Conservation (phyloP, 2,113 vertebrate species). For the Apteryx owenii region DNA sequence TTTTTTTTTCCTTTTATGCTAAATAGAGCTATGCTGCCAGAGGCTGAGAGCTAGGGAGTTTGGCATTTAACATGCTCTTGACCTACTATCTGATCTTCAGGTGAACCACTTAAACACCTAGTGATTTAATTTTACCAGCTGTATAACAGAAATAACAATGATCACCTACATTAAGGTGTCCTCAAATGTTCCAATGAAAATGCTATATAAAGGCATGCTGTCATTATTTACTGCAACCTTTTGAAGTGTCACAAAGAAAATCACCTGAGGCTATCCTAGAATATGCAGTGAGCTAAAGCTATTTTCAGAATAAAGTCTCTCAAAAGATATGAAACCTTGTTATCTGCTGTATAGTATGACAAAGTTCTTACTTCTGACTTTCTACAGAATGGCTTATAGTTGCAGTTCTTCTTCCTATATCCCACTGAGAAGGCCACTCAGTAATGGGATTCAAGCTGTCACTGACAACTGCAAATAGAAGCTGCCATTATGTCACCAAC, state of each 20-base stretch:
- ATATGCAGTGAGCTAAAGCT: not conserved
- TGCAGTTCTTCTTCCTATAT: not conserved
- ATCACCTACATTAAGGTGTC: not conserved
- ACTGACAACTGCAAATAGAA: not conserved
- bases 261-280: not conserved
- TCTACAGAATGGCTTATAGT: not conserved
- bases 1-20: not conserved
- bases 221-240: fast-evolving
- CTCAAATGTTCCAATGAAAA: not conserved
- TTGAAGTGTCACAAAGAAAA: not conserved
- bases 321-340: not conserved
- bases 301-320: not conserved
- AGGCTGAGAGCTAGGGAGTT: not conserved
- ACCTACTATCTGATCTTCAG: not conserved
- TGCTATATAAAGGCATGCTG: not conserved
- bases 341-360: not conserved
- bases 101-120: not conserved
- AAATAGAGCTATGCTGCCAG: not conserved
- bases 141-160: not conserved
- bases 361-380: not conserved
- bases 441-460: not conserved
- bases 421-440: not conserved
- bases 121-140: not conserved
- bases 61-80: not conserved
- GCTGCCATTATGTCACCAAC: not conserved